A percentile compares a stretch with the other conserved stretches of the same genome.
Conservation (phyloP, 53 echinoderm and acorn worm species). For the Luidia sarsii region DNA sequence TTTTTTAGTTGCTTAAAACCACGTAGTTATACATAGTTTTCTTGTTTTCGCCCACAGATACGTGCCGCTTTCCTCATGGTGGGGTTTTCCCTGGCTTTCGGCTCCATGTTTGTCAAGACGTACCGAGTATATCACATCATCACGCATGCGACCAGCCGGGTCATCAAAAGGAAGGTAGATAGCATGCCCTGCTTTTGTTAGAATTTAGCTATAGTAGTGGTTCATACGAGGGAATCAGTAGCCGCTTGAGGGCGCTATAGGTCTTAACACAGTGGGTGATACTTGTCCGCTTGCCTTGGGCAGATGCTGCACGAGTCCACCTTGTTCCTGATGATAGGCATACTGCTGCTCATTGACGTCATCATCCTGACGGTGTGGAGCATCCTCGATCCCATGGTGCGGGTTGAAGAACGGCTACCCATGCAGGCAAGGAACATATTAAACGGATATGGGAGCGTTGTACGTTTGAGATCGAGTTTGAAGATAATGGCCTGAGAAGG, state of each 20-base stretch:
- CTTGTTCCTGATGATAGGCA: constrained; percentile 93
- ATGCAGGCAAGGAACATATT: constrained; percentile 47
- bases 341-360: constrained; percentile 82
- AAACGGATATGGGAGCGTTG: too few relatives aligned
- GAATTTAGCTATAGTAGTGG: too few relatives aligned
- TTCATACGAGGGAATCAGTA: too few relatives aligned
- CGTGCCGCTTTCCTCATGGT: constrained; percentile 78
- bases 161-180: constrained; percentile 86
- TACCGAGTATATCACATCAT: constrained; percentile 98
- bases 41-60: constrained; percentile 51
- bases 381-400: constrained; percentile 90
- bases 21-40: not conserved
- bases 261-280: too few relatives aligned
- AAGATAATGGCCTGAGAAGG: too few relatives aligned
- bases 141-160: constrained; percentile 95
- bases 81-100: constrained; percentile 95
- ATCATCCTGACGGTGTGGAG: constrained; percentile 85
- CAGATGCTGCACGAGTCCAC: constrained; percentile 99
- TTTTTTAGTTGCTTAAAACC: too few relatives aligned
- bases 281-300: too few relatives aligned
- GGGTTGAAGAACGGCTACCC: constrained; percentile 71
- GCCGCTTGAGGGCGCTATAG: too few relatives aligned
- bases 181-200: too few relatives aligned
- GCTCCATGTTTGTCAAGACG: constrained; percentile 98
- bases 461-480: too few relatives aligned